phyloP scores from a whole-genome alignment of 2,797 vertebrate genomes.

The Parambassis ranga region DNA sequence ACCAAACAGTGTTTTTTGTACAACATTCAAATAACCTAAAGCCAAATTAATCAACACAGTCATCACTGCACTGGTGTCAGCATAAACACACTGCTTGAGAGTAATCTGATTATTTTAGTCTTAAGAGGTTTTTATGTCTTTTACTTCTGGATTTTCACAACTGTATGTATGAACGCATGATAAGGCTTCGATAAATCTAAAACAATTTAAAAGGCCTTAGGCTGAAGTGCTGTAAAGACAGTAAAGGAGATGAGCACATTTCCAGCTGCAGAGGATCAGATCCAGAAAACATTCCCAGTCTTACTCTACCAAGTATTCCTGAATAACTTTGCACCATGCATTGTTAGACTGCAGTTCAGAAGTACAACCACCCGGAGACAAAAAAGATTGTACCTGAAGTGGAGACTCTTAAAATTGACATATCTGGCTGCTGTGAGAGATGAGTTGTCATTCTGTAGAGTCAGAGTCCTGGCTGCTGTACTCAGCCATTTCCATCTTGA shows the following conservation, averaged over 20 bases:
- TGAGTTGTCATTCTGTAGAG: slow-evolving; percentile 77
- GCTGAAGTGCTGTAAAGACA: slow-evolving; percentile 41
- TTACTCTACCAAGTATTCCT: slow-evolving; percentile 26
- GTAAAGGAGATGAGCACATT: slow-evolving; percentile 30
- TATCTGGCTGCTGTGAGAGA: slow-evolving; percentile 1
- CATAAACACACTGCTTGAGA: slow-evolving; percentile 10
- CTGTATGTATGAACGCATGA: slow-evolving; percentile 12
- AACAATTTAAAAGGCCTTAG: slow-evolving; percentile 18
- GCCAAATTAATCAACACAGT: slow-evolving; percentile 1
- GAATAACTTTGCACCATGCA: slow-evolving; percentile 26
- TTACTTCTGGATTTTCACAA: too few relatives aligned
- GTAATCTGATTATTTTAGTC: slow-evolving; percentile 10
- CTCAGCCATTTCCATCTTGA: slow-evolving; percentile 99
- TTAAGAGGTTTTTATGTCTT: neutral
- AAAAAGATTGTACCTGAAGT: slow-evolving; percentile 39
- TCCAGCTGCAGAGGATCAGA: slow-evolving; percentile 21
- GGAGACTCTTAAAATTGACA: slow-evolving; percentile 23
- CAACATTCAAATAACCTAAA: slow-evolving; percentile 19
- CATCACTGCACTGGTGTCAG: slow-evolving; percentile 5
- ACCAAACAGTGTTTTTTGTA: slow-evolving; percentile 16
- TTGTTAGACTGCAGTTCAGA: slow-evolving; percentile 9
- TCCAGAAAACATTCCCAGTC: slow-evolving; percentile 38
- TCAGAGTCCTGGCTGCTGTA: slow-evolving; percentile 95
- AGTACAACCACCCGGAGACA: neutral
- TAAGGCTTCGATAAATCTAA: slow-evolving; percentile 31